phyloP scores from a whole-genome alignment of 2,113 vertebrate genomes.

The Pterocles burchelli region DNA sequence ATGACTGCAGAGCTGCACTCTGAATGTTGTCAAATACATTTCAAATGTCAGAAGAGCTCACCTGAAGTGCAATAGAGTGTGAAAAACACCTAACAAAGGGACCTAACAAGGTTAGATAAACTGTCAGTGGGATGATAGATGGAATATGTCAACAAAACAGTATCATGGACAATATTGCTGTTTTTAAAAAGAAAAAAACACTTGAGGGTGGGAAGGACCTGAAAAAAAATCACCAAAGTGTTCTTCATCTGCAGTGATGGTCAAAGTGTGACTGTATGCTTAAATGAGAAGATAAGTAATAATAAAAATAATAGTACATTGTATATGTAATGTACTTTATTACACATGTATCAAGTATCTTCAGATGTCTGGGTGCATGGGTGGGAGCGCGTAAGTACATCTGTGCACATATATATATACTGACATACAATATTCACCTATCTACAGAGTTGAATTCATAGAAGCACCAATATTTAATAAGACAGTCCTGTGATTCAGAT shows the following conservation, averaged over 20 bases:
- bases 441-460: not conserved
- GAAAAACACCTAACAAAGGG: not conserved
- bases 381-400: not conserved
- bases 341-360: not conserved
- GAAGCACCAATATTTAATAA: not conserved
- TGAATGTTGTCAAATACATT: constrained; percentile 11
- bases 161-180: not conserved
- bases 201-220: not conserved
- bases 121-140: not conserved
- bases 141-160: not conserved
- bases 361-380: not conserved
- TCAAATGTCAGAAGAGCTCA: not conserved
- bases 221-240: not conserved
- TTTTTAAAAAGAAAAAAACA: not conserved
- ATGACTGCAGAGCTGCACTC: not conserved
- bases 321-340: not conserved
- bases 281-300: not conserved
- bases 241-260: not conserved
- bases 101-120: not conserved
- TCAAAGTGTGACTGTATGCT: not conserved
- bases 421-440: not conserved
- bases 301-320: not conserved
- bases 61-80: not conserved
- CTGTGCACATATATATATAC: not conserved
- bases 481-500: not conserved